Conservation (phyloP, 1,140 invertebrate genomes). For the Polypedilum pembai region DNA sequence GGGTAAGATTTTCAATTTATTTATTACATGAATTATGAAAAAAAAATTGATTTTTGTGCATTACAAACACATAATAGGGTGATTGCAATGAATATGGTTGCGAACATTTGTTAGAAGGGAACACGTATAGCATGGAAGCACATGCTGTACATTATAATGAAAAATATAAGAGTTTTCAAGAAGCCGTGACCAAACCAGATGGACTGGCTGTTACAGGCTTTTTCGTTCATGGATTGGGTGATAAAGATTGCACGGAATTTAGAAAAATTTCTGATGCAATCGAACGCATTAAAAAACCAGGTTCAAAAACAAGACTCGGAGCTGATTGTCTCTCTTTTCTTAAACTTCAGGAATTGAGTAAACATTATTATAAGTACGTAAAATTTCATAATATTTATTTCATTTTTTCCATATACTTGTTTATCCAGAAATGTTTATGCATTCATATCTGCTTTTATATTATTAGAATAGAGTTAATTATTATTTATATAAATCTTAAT, state of each 20-base stretch:
- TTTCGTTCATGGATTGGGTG: constrained; percentile 55
- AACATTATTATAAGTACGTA: constrained; percentile 42
- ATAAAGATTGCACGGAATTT: constrained; percentile 42
- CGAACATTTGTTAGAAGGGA: constrained; percentile 67
- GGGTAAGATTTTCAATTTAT: constrained; percentile 44
- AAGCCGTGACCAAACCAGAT: constrained; percentile 61
- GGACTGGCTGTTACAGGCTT: constrained; percentile 70
- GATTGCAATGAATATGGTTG: constrained; percentile 59
- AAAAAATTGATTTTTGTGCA: not conserved
- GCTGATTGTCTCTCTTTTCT: constrained; percentile 43
- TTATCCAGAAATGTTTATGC: too few relatives aligned
- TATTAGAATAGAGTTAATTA: too few relatives aligned
- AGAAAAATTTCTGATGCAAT: constrained; percentile 43
- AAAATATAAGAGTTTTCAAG: constrained; percentile 58
- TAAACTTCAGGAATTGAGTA: constrained; percentile 42
- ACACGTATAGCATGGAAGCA: constrained; percentile 60
- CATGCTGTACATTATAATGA: constrained; percentile 73
- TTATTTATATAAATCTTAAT: too few relatives aligned
- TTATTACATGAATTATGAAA: too few relatives aligned
- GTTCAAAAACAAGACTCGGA: not conserved
- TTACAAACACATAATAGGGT: constrained; percentile 34
- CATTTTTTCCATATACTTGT: not conserved
- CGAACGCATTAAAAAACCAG: constrained; percentile 39
- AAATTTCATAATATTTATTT: not conserved
- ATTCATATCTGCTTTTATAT: too few relatives aligned